Conservation (phyloP, 2,113 vertebrate species). For the Phalacrocorax brasilianus region DNA sequence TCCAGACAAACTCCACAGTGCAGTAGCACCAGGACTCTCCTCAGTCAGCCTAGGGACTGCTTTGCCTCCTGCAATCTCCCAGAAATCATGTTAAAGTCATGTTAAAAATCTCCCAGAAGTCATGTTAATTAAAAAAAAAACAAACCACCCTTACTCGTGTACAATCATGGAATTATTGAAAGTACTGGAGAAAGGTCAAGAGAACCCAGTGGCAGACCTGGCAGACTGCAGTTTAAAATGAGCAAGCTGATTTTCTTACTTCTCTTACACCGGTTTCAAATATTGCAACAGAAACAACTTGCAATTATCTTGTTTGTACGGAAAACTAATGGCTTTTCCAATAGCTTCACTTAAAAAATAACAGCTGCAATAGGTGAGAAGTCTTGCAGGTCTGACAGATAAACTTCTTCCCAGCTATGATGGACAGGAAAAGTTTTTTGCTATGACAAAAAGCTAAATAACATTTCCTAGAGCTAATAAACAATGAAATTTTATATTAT, state of each 20-base stretch:
- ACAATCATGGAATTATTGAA: not conserved
- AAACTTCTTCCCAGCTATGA: not conserved
- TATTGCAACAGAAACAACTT: not conserved
- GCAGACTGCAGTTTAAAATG: not conserved
- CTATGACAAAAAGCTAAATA: not conserved
- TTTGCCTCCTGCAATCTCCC: not conserved
- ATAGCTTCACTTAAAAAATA: not conserved
- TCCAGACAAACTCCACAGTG: not conserved
- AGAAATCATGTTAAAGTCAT: not conserved
- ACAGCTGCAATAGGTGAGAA: not conserved
- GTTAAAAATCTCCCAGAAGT: not conserved
- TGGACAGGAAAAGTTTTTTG: not conserved
- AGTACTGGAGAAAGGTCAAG: not conserved
- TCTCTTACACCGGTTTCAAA: not conserved
- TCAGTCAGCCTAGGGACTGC: not conserved
- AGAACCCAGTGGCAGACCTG: not conserved
- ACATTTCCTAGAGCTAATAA: slow-evolving; percentile 9
- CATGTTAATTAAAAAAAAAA: not conserved
- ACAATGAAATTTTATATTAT: not conserved
- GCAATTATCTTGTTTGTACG: not conserved
- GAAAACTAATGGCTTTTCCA: not conserved
- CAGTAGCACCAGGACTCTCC: not conserved
- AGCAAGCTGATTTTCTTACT: not conserved
- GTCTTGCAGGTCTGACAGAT: not conserved
- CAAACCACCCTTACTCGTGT: not conserved